Evolutionary conservation across 2,888 invertebrate species (phyloP), one percentile per base, ranked within the genome.

Genomic region (Oscheius myriophilus): DNA sequence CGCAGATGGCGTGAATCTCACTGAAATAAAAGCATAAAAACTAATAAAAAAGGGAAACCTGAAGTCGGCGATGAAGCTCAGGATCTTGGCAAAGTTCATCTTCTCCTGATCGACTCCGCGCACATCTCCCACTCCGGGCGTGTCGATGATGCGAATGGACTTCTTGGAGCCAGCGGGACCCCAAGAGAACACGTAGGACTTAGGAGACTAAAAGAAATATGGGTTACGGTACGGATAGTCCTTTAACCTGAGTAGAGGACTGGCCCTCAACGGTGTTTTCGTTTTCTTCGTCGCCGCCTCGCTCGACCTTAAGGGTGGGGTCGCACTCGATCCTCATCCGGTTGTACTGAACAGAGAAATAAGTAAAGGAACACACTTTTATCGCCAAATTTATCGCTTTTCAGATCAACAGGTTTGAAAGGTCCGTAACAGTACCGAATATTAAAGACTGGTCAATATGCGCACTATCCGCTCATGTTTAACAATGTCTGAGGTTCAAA

Each of bases 41-140:
- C 0, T 3, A 14, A 45, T 2, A 59, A 45, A 33, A 3, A 6
- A 49, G 21, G n/a, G 23, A 23, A 54, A 65, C 65, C 42, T 43
- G 55, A 18, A 65, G 1, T 65, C 45, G 14, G 65, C 54, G 18
- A 65, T 3, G 46, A 55, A 55, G n/a, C 12, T 7, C 1, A 65
- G 45, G n/a, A 55, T 76, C 26, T 59, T 69, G 49, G 53, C 55
- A 62, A 77, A 72, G 64, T 82, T 83, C 45, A 54, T 42, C 23
- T 72, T 73, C 58, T 82, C 82, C 55, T 76, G 69, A 11, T 73
- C 73, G 14, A 71, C 23, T 11, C 83, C 83, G 1, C 68, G 23
- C 2, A 73, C 72, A 64, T 82, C 82, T 18, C 78, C 80, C 14
- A 82, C 69, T 7, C 82, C 82, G 16, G 83, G 82, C 2, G 80